A percentile compares a stretch with the other conserved stretches of the same genome.
Conservation (phyloP, 2,113 vertebrate species). For the Ptychochromis oligacanthus region DNA sequence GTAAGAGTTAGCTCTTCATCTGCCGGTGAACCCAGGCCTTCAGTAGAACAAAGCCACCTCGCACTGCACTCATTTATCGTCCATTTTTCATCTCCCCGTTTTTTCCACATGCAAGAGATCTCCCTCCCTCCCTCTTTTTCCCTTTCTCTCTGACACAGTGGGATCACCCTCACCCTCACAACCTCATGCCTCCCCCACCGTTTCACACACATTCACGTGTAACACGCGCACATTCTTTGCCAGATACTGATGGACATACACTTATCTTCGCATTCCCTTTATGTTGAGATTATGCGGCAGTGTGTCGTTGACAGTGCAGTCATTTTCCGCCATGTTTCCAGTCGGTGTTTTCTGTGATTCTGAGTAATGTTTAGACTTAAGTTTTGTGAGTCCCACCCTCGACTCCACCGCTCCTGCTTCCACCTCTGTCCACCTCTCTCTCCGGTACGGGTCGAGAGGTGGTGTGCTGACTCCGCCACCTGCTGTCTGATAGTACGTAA, state of each 20-base stretch:
- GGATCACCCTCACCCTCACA: constrained; percentile 56
- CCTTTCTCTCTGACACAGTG: constrained; percentile 47
- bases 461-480: constrained; percentile 71
- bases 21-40: constrained; percentile 28
- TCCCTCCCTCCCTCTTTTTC: constrained; percentile 9
- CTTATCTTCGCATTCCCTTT: not conserved
- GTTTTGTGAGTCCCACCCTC: not conserved
- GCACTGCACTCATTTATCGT: constrained; percentile 39
- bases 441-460: constrained; percentile 47
- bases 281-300: not conserved
- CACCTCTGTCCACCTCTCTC: constrained; percentile 22
- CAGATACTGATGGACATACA: constrained; percentile 27
- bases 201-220: constrained; percentile 4
- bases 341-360: not conserved
- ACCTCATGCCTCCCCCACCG: constrained; percentile 44
- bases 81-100: constrained; percentile 55
- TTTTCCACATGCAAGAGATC: constrained; percentile 45
- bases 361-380: constrained; percentile 7
- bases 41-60: constrained; percentile 62
- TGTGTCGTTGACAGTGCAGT: not conserved
- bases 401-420: not conserved
- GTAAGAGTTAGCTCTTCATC: constrained; percentile 60
- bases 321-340: not conserved
- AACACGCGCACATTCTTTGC: not conserved
- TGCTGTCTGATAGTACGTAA: constrained; percentile 76